Evolutionary conservation across 2,888 invertebrate genomes (phyloP).

Genomic region (Belgica antarctica): DNA sequence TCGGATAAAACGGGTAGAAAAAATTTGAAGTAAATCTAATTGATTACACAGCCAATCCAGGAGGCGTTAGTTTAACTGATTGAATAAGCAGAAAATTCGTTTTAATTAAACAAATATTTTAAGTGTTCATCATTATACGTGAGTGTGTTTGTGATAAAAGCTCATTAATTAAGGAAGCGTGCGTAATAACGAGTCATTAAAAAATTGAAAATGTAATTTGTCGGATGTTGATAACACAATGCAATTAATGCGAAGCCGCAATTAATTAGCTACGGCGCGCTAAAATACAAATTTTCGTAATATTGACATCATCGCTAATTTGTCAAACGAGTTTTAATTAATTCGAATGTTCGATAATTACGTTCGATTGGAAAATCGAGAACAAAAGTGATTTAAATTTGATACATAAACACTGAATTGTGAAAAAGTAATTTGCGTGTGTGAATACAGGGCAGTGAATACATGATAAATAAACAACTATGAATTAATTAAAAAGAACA

Average conservation of each 20-base stretch:
- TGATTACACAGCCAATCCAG: constrained; percentile 3
- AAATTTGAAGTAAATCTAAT: constrained; percentile 20
- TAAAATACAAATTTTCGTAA: background rate
- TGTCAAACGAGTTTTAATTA: constrained; percentile 6
- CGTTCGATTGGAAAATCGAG: background rate
- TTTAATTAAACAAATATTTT: constrained; percentile 7
- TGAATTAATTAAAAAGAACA: constrained; percentile 20
- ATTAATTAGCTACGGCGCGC: background rate
- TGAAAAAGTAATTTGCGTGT: constrained; percentile 7
- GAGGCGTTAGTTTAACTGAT: constrained; percentile 2
- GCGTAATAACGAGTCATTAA: background rate
- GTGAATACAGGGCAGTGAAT: constrained; percentile 15
- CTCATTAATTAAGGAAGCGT: background rate
- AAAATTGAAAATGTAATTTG: constrained; percentile 17
- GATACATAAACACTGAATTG: background rate
- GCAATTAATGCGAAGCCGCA: background rate
- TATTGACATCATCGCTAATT: background rate
- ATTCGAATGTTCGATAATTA: constrained; percentile 19
- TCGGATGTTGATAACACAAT: background rate
- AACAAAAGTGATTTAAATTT: constrained; percentile 23
- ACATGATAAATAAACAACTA: constrained; percentile 14
- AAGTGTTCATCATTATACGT: background rate
- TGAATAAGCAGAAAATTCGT: background rate
- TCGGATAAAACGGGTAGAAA: constrained; percentile 45
- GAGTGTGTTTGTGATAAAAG: constrained; percentile 3